Percentiles rank a stretch among this genome's conserved stretches.
These are phyloP conservation scores for Chrosomus eos DNA, from an alignment of 2,797 vertebrate species.

Conservation along the genomic window DNA sequence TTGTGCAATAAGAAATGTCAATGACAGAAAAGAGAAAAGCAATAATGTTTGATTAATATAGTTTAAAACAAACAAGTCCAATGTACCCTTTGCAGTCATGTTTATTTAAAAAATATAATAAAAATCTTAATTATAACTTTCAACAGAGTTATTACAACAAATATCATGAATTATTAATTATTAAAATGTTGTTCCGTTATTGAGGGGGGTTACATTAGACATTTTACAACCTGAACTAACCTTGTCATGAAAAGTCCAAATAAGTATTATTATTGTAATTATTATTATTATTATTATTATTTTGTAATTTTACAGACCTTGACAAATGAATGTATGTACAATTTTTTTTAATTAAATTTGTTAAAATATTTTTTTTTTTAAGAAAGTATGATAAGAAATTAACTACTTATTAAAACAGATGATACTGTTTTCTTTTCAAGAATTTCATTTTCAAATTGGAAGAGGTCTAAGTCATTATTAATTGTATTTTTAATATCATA, in stretches of 20 bases:
- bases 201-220: background rate
- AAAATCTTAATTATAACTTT: background rate
- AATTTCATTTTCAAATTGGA: background rate
- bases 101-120: background rate
- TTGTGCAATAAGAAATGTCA: background rate
- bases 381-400: background rate
- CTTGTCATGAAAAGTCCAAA: background rate
- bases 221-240: background rate
- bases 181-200: background rate
- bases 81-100: background rate
- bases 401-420: background rate
- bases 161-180: background rate
- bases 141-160: background rate
- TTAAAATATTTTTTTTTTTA: background rate
- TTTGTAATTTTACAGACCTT: background rate
- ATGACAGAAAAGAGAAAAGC: background rate
- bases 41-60: background rate
- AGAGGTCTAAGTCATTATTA: too few relatives aligned
- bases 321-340: background rate
- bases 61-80: background rate
- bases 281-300: background rate
- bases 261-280: too few relatives aligned
- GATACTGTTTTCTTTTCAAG: background rate
- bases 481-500: background rate
- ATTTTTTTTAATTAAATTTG: too few relatives aligned